These are phyloP conservation scores for Hyperoplus immaculatus DNA, from an alignment of 2,797 vertebrate species.

Conservation along the genomic window DNA sequence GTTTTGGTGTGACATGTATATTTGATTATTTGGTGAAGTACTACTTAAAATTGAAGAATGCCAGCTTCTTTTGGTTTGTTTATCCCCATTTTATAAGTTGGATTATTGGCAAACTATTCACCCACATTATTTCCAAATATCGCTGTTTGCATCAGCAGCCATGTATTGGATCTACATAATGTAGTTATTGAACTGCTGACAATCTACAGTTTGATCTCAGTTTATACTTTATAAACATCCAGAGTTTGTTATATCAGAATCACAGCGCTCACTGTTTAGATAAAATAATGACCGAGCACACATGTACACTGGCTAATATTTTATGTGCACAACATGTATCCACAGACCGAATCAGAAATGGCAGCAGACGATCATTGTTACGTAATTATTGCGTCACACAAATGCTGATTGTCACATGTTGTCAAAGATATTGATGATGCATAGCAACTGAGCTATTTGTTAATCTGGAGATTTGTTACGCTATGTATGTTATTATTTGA, in stretches of 20 bases:
- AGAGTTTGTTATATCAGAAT: slow-evolving; percentile 7
- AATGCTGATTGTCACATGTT: slow-evolving; percentile 44
- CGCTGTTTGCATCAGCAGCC: neutral
- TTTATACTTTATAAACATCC: slow-evolving; percentile 5
- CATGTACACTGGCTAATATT: slow-evolving; percentile 32
- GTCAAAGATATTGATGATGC: slow-evolving; percentile 27
- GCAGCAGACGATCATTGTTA: slow-evolving; percentile 18
- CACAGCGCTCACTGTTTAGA: slow-evolving; percentile 21
- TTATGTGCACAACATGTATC: slow-evolving; percentile 19
- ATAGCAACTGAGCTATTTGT: slow-evolving; percentile 29
- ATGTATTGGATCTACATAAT: slow-evolving; percentile 9
- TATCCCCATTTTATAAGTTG: slow-evolving; percentile 20
- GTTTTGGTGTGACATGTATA: slow-evolving; percentile 6
- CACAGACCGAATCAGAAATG: slow-evolving; percentile 46
- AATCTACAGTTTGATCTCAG: slow-evolving; percentile 34
- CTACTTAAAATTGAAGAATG: slow-evolving; percentile 9
- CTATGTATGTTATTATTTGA: slow-evolving; percentile 26
- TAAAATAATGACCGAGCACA: slow-evolving; percentile 20
- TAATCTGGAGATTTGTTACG: slow-evolving; percentile 69
- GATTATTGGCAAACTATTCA: slow-evolving; percentile 16
- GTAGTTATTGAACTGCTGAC: slow-evolving; percentile 29
- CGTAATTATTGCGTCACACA: slow-evolving; percentile 19
- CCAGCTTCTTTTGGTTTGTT: neutral
- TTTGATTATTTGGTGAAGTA: slow-evolving; percentile 38
- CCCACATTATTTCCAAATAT: slow-evolving; percentile 1